These are phyloP conservation scores for Acromyrmex echinatior DNA, from an alignment of 1,140 invertebrate species.

Conservation along the genomic window DNA sequence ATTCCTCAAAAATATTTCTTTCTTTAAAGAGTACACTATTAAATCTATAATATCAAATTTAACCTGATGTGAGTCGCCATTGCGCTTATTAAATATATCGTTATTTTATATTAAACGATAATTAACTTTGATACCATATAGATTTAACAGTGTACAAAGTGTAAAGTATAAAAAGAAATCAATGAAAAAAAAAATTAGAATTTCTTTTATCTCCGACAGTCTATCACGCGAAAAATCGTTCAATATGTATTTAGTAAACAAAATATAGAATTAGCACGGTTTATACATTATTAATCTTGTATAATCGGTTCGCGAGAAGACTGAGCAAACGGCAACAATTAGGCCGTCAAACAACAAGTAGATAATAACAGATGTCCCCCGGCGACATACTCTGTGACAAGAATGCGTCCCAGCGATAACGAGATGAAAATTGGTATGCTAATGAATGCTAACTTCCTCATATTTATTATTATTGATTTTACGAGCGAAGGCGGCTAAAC, in stretches of 20 bases:
- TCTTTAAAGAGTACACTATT: too few relatives aligned
- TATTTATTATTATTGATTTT: neutral
- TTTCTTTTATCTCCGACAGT: neutral
- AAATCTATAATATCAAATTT: too few relatives aligned
- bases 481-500: neutral
- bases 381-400: too few relatives aligned
- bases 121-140: too few relatives aligned
- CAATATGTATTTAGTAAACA: neutral
- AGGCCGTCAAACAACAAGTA: neutral
- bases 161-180: neutral
- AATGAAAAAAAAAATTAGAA: neutral
- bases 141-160: too few relatives aligned
- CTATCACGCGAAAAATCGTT: neutral
- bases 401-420: neutral
- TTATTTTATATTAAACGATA: too few relatives aligned
- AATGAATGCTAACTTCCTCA: slow-evolving; percentile 15
- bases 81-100: too few relatives aligned
- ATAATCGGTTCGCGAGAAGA: slow-evolving; percentile 20
- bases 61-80: too few relatives aligned
- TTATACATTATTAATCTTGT: slow-evolving; percentile 26
- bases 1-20: too few relatives aligned
- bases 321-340: slow-evolving; percentile 32
- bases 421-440: slow-evolving; percentile 36
- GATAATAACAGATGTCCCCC: neutral
- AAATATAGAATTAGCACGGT: neutral